phyloP scores from a whole-genome alignment of 1,140 invertebrate genomes.

The Stegodyphus mimosarum region DNA sequence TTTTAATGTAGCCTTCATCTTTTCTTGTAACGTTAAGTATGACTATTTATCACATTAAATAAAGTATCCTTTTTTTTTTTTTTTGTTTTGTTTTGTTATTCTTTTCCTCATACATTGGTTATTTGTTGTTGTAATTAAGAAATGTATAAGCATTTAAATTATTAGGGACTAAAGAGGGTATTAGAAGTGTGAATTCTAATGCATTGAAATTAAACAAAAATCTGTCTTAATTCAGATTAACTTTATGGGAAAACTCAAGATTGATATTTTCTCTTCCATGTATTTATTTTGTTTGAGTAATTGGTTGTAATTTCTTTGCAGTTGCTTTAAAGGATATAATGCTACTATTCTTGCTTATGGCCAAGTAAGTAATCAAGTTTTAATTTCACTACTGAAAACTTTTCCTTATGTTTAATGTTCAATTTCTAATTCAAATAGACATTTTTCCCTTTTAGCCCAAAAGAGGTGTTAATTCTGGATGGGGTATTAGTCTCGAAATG shows the following conservation, averaged over 20 bases:
- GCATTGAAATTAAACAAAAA: too few species aligned
- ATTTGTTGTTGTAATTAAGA: neutral
- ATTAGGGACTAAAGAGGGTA: neutral
- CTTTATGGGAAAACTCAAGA: too few species aligned
- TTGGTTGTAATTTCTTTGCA: constrained; percentile 32
- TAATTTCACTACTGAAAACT: neutral
- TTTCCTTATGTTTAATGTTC: too few species aligned
- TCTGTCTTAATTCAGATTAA: too few species aligned
- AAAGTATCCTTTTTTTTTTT: too few species aligned
- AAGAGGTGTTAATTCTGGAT: too few species aligned
- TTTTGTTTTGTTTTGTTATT: neutral
- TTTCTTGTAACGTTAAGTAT: neutral
- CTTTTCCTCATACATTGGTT: neutral
- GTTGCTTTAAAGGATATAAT: constrained; percentile 90
- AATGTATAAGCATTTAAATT: neutral
- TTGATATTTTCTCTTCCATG: too few species aligned
- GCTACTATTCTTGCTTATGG: constrained; percentile 97
- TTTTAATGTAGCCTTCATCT: neutral
- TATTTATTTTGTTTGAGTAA: too few species aligned
- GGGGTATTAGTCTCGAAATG: too few species aligned
- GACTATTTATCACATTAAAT: neutral
- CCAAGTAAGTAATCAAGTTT: constrained; percentile 73
- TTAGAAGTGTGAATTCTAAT: too few species aligned
- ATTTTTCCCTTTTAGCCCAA: too few species aligned
- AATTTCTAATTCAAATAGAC: too few species aligned